Base-by-base conservation (phyloP, 2,888 invertebrate genomes). In the Drosophila eohydei region DNA sequence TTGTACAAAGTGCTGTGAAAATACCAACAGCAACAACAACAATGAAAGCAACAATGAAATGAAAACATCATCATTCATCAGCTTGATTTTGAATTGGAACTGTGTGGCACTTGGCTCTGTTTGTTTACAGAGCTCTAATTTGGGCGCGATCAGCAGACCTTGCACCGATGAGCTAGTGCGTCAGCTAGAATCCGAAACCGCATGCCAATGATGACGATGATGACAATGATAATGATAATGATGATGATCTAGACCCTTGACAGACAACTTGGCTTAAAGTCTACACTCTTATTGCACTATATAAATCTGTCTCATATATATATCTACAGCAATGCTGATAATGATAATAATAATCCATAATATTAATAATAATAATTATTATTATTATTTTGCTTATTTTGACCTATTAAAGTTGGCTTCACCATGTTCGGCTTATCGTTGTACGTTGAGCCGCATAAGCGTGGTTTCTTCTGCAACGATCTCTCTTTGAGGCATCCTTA, bases 381-480 rank as follows among this genome's bases (percentile, higher is more conserved):
- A 9, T 48, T 5, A 2, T 5, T 30, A 32, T n/a, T 32, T 26
- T 40, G 34, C 11, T 57, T 41, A 12, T 5, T 41, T 43, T 34
- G 2, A 30, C 12, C 2, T 7, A 2, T 32, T 95, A 38, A 95
- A 97, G 97, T 97, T 91, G 96, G 96, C 61, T 94, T 96, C 84
- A 94, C 96, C 11, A 95, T 97, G 84, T 92, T 97, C 74, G 94
- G 95, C 67, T 95, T 96, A 88, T 96, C 94, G 90, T 89, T 96
- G 41, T 95, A 95, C 94, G 96, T 96, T 28, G 93, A 94, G 58
- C 96, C 97, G 0, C 96, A 95, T 91, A 94, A 95, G 76, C 94
- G 98, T 71, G 99, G 99, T 32, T 98, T 98, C 94, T 98, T 97
- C 94, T 99, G 99, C 93, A 96, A 97, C 92, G 99, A 99, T 93